Base-by-base conservation (phyloP, 2,888 invertebrate species). In the Temnothorax rugatulus region DNA sequence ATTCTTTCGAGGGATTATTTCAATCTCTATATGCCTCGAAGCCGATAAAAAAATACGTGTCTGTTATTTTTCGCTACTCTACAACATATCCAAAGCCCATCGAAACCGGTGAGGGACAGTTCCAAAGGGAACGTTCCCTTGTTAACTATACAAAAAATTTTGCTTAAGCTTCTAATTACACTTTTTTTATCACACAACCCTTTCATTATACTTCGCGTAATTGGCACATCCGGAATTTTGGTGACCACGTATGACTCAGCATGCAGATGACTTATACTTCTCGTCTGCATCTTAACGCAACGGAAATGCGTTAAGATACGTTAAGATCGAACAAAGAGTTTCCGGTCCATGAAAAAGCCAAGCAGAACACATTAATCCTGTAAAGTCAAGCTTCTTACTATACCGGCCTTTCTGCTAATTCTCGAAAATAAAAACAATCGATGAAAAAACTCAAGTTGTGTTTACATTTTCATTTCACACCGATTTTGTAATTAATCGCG, bases 141-240 rank as follows among this genome's bases (percentile, higher is more conserved):
- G 13, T 4, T 54, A 11, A 4, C 15, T 21, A 21, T 4, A 2
- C 21, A 59, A 7, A 38, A 41, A 21, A 25, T 57, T n/a, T 74
- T 11, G 11, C 8, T 47, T 47, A 15, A 29, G 1, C 8, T 44
- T 61, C 2, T 74, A 74, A 57, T 74, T 29, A n/a, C 18, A 29
- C 15, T 15, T 50, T 75, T n/a, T 21, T 61, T 57, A 61, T 47
- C 5, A 1, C 25, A 84, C 73, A 57, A 82, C 18, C 50, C 64
- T 84, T 86, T 85, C 81, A 81, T 89, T 84, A 85, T 82, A 76
- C 54, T 61, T 69, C 13, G 61, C 66, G 57, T 85, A 88, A 89
- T 89, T 89, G 88, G 75, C 66, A 84, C 86, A 86, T 89, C 88
- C 87, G 84, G 83, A 86, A 89, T 90, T 89, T 90, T 85, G 71